phyloP scores from a whole-genome alignment of 2,113 vertebrate genomes.

The Hyla sarda region DNA sequence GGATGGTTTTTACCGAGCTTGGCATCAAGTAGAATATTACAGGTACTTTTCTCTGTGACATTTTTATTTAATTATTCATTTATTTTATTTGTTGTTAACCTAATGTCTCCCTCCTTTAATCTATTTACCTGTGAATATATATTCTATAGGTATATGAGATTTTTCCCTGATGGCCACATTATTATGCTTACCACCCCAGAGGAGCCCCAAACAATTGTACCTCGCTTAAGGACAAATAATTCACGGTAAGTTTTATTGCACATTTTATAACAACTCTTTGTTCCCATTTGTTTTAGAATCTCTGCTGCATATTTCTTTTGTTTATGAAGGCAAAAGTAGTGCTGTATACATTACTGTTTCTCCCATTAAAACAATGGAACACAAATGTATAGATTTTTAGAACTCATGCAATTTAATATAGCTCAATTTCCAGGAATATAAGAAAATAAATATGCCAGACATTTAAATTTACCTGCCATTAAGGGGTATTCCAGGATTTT shows the following conservation, averaged over 20 bases:
- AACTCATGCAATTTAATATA: too few relatives aligned
- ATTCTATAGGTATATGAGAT: constrained; percentile 88
- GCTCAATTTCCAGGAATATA: too few relatives aligned
- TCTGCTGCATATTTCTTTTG: too few relatives aligned
- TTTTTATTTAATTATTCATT: neutral
- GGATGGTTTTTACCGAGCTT: constrained; percentile 96
- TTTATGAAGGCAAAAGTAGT: too few relatives aligned
- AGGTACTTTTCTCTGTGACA: constrained; percentile 75
- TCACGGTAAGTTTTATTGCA: constrained; percentile 76
- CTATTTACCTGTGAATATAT: constrained; percentile 4
- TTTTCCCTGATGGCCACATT: constrained; percentile 92
- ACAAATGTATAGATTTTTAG: too few relatives aligned
- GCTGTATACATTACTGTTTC: too few relatives aligned
- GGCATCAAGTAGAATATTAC: constrained; percentile 98
- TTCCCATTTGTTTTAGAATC: too few relatives aligned
- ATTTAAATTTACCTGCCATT: too few relatives aligned
- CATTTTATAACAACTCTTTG: too few relatives aligned
- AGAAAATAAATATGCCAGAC: too few relatives aligned
- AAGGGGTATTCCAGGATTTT: too few relatives aligned
- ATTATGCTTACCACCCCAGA: constrained; percentile 96
- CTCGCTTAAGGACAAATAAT: constrained; percentile 87
- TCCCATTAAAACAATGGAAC: too few relatives aligned
- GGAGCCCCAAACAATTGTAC: constrained; percentile 86
- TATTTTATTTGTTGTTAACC: neutral
- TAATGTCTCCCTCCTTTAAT: neutral